phyloP scores from a whole-genome alignment of 1,140 invertebrate genomes.

The Hypsibius dujardini region DNA sequence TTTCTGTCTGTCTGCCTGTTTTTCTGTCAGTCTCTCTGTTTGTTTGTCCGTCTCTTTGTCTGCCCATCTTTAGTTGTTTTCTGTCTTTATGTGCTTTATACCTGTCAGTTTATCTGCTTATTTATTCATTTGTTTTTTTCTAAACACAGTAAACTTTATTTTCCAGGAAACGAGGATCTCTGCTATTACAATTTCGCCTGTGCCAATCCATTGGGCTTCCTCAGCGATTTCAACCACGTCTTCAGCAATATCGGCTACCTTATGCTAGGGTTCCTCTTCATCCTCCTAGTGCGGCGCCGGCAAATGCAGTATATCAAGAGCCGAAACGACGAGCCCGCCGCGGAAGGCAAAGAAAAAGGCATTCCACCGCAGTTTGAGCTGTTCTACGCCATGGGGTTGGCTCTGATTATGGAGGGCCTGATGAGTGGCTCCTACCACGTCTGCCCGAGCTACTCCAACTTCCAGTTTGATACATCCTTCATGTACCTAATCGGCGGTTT shows the following conservation, averaged over 20 bases:
- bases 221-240: conserved; percentile 66
- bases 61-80: too few relatives aligned
- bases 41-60: too few relatives aligned
- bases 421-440: conserved; percentile 34
- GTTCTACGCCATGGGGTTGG: conserved; percentile 36
- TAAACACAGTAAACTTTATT: too few relatives aligned
- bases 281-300: conserved; percentile 11
- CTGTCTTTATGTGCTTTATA: too few relatives aligned
- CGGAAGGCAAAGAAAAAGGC: not conserved
- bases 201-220: conserved; percentile 51
- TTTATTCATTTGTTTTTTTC: too few relatives aligned
- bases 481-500: not conserved
- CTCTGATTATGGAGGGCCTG: conserved; percentile 36
- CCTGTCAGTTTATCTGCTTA: too few relatives aligned
- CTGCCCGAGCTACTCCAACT: conserved; percentile 30
- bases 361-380: conserved; percentile 33
- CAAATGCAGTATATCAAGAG: not conserved
- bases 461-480: conserved; percentile 15
- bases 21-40: too few relatives aligned
- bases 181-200: conserved; percentile 70
- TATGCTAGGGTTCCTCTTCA: not conserved
- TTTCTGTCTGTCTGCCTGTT: too few relatives aligned
- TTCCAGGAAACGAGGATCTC: not conserved
- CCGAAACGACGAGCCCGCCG: not conserved
- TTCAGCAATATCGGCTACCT: conserved; percentile 32